Evolutionary conservation across 2,888 invertebrate genomes (phyloP), one percentile per base, ranked within the genome.

Genomic region (Coleophora deauratella): DNA sequence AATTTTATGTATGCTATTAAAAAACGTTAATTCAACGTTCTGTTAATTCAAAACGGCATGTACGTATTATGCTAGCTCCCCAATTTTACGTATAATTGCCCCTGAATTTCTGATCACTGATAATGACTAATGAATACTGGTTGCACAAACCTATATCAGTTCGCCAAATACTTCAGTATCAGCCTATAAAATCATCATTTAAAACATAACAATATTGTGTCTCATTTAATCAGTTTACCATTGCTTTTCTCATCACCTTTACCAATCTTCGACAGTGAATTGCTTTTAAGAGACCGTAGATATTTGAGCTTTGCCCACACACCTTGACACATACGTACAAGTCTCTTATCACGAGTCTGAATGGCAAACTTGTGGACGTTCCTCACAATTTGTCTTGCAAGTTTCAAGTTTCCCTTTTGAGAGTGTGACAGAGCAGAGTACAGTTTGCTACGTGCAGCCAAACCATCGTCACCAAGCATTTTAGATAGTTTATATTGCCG

Each of bases 401-500:
- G 58, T 48, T 86, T 88, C 3, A 94, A 87, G 34, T 88, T 72
- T 0, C 93, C 93, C 50, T 90, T 90, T 74, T 99, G 99, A 44
- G 98, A 93, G 15, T 94, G 82, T 55, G 97, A 96, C 42, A 98
- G 87, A 30, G 96, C 94, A 41, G 92, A 90, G 71, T 95, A 99
- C 0, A 99, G 87, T 55, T 90, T 90, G 68, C 98, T 98, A 42
- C 97, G 88, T 0, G 94, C 90, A 32, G 93, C 91, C 37, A 95
- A 77, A 30, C 90, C 87, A 0, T 95, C 94, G 76, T 98, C 97
- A 0, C 93, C 94, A 33, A 97, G 82, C 59, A 91, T 88, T 46
- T 91, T 63, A 0, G 97, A 97, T 21, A 98, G 81, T 60, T 88
- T 88, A 47, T 97, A 88, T 68, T 99, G 98, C 47, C 92, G 88